Conservation (phyloP, 2,888 invertebrate genomes). For the Tenthredo mesomela region DNA sequence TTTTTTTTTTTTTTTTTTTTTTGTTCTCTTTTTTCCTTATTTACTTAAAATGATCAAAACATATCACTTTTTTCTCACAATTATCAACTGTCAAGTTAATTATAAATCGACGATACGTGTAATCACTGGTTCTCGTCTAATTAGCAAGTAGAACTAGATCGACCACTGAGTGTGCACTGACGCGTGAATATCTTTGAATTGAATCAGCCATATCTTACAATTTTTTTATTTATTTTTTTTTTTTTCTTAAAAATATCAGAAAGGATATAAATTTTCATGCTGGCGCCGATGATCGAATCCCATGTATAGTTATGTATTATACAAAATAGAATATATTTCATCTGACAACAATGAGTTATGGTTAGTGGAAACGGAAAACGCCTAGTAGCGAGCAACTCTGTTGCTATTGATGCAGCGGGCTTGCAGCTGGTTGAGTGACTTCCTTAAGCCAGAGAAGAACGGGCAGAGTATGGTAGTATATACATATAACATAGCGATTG, state of each 20-base stretch:
- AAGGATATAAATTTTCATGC: background rate
- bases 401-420: slow-evolving; percentile 38
- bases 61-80: background rate
- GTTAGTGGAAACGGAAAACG: background rate
- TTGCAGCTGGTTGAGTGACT: slow-evolving; percentile 31
- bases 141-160: slow-evolving; percentile 43
- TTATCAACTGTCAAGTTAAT: background rate
- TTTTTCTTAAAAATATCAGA: background rate
- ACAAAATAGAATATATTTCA: background rate
- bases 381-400: slow-evolving; percentile 20
- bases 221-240: background rate
- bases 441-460: background rate
- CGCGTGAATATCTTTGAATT: slow-evolving; percentile 23
- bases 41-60: background rate
- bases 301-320: background rate
- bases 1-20: background rate
- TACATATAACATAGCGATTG: slow-evolving; percentile 10
- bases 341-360: background rate
- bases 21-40: background rate
- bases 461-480: too few species aligned
- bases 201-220: background rate
- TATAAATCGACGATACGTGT: slow-evolving; percentile 1
- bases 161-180: background rate
- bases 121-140: slow-evolving; percentile 35
- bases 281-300: background rate